These are phyloP conservation scores for Cephus rjabovi DNA, from an alignment of 2,888 invertebrate genomes.

Conservation along the genomic window DNA sequence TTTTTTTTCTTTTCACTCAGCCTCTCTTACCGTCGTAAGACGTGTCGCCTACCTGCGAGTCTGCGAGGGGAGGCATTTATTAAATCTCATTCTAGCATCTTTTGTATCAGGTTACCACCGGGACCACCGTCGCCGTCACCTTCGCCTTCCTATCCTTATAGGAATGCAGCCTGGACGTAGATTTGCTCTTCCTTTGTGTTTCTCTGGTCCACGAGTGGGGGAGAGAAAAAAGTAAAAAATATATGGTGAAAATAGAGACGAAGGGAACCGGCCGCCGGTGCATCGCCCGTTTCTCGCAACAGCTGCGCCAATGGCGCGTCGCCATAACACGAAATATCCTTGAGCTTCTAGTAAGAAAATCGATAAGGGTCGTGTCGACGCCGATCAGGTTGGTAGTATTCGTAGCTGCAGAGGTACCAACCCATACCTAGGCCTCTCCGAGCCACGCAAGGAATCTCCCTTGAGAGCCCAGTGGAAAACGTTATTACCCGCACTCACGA, in stretches of 20 bases:
- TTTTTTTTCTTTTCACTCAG: conserved; percentile 22
- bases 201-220: background rate
- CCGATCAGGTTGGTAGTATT: background rate
- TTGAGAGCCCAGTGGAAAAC: background rate
- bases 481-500: background rate
- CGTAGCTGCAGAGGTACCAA: background rate
- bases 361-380: background rate
- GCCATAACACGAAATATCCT: background rate
- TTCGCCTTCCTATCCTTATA: background rate
- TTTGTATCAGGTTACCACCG: conserved; percentile 46
- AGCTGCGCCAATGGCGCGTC: conserved; percentile 2
- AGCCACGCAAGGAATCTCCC: background rate
- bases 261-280: background rate
- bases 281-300: background rate
- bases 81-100: conserved; percentile 58
- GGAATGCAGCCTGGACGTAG: background rate
- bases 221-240: background rate
- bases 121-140: background rate
- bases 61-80: conserved; percentile 47
- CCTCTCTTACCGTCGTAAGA: conserved; percentile 45
- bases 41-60: conserved; percentile 45
- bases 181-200: conserved; percentile 16
- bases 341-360: background rate
- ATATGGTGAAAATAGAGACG: background rate
- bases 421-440: background rate